Conservation (phyloP, 2,888 invertebrate species). For the Drosophila recens region DNA sequence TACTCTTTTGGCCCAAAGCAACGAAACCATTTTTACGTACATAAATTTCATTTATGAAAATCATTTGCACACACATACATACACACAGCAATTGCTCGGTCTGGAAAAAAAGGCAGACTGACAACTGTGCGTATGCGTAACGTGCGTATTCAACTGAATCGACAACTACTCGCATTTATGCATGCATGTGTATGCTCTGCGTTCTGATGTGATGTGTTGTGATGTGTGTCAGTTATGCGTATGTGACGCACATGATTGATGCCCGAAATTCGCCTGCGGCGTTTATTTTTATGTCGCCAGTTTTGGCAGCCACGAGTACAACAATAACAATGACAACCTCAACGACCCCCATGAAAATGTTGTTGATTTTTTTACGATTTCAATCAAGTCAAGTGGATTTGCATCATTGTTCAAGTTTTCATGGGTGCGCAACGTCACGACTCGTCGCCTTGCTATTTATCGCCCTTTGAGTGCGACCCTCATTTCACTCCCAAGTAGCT, state of each 20-base stretch:
- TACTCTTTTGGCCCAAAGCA: slow-evolving; percentile 54
- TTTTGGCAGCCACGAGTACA: slow-evolving; percentile 37
- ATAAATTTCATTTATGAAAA: slow-evolving; percentile 78
- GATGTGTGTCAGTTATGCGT: slow-evolving; percentile 19
- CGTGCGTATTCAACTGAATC: slow-evolving; percentile 21
- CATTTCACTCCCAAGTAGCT: slow-evolving; percentile 7
- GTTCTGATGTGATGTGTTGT: slow-evolving; percentile 12
- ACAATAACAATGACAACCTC: slow-evolving; percentile 15
- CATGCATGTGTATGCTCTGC: slow-evolving; percentile 29
- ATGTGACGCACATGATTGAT: slow-evolving; percentile 65
- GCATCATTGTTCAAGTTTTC: slow-evolving; percentile 68
- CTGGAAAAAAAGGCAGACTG: slow-evolving; percentile 45
- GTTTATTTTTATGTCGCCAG: slow-evolving; percentile 69
- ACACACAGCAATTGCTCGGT: slow-evolving; percentile 1
- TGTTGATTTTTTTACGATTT: slow-evolving; percentile 74
- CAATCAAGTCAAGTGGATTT: slow-evolving; percentile 81
- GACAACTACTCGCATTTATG: slow-evolving; percentile 38
- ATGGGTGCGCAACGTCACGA: slow-evolving; percentile 42
- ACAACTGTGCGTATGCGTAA: slow-evolving; percentile 66
- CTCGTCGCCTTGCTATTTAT: slow-evolving; percentile 42
- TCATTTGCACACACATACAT: slow-evolving; percentile 57
- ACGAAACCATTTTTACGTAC: slow-evolving; percentile 68
- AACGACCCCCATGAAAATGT: slow-evolving; percentile 45
- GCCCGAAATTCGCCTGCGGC: slow-evolving; percentile 35
- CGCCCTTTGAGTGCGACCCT: slow-evolving; percentile 31